Base-by-base conservation (phyloP, 92 coral and sea anemone species). In the Palythoa grandis region DNA sequence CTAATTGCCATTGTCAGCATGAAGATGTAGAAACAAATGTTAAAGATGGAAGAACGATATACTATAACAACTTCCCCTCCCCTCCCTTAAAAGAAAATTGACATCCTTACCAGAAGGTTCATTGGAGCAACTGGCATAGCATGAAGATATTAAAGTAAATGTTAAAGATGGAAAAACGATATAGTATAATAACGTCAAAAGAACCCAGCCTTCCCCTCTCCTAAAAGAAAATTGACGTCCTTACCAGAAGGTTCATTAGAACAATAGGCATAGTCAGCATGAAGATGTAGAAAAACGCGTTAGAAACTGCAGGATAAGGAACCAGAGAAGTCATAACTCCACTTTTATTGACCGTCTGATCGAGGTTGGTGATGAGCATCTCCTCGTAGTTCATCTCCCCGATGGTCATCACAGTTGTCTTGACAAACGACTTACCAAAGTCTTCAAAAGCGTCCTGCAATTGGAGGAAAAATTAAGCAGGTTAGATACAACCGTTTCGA, bases 241-340 rank as follows among this genome's bases (percentile, higher is more conserved):
- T 88, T 70, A 95, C 96, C 98, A 95, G 84, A 25, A 95, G 88
- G 75, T 95, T 95, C 90, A 90, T 93, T 19, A 93, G 90, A 15
- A 95, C 90, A 17, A 95, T 95, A 5, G 96, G 92, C 98, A 93
- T 93, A 57, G 91, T 88, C 76, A 93, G 61, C 25, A 91, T 77
- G 58, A 95, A 95, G 92, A 95, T 56, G 60, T 63, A 83, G 66
- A 93, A 73, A 69, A 95, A 88, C 39, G 87, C 11, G 78, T 85
- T 77, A 23, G 95, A 91, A 20, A 94, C 25, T 40, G 76, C 76
- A 19, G 88, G 93, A 69, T 93, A 95, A 29, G 98, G 98, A 23
- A 95, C 86, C 50, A 93, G 93, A 37, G 90, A 87, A 19, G 87
- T 83, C 24, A 16, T 38, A 10, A 60, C 82, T 10, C 91, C 88